Evolutionary conservation across 2,797 vertebrate species (phyloP).

Genomic region (Sarcoramphus papa): DNA sequence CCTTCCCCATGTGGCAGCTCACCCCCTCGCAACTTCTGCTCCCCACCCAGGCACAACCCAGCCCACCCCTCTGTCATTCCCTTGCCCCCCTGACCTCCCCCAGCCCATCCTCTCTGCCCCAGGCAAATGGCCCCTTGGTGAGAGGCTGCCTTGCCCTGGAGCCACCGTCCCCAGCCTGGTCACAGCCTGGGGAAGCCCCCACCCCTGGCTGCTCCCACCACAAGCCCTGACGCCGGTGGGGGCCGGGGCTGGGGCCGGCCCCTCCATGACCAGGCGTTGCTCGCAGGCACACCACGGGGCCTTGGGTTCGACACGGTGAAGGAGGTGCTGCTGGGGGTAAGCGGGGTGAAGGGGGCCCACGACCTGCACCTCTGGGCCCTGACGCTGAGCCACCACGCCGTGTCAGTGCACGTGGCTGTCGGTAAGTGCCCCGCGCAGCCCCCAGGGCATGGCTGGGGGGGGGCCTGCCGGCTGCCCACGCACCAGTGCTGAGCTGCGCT

Average conservation of each 20-base stretch:
- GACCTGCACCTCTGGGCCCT: slow-evolving; percentile 90
- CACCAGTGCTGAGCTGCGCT: background rate
- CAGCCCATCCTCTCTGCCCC: background rate
- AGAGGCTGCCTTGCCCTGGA: background rate
- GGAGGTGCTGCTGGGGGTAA: slow-evolving; percentile 83
- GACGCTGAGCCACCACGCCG: slow-evolving; percentile 80
- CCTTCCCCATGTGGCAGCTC: background rate
- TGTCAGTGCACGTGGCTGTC: slow-evolving; percentile 87
- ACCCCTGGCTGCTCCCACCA: background rate
- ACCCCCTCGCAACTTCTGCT: background rate
- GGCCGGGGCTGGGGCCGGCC: fast-evolving
- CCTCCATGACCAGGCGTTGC: fast-evolving
- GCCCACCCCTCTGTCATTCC: background rate
- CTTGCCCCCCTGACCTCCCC: too few relatives aligned
- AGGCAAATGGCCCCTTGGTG: background rate
- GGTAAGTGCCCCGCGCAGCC: slow-evolving; percentile 68
- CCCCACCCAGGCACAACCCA: background rate
- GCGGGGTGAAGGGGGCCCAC: slow-evolving; percentile 84
- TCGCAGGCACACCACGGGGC: slow-evolving; percentile 82
- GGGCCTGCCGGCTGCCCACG: fast-evolving
- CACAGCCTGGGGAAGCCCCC: background rate
- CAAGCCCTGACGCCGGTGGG: background rate
- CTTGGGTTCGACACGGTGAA: slow-evolving; percentile 85
- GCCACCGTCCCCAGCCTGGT: background rate
- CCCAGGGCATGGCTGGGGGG: fast-evolving